Base-by-base conservation (phyloP, 1,140 invertebrate genomes). In the Panulirus ornatus region DNA sequence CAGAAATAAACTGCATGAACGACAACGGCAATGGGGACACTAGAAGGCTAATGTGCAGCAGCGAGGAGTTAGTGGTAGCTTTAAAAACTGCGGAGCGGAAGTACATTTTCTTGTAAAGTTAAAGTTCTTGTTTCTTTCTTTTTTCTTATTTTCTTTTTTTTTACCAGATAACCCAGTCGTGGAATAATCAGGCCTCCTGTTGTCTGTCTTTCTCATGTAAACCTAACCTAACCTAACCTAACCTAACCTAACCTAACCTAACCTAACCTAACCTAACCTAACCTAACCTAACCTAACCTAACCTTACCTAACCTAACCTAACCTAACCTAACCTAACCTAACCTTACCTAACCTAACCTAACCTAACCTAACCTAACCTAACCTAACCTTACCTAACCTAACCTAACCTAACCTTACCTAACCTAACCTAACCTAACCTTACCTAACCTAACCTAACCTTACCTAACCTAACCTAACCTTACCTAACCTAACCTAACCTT, bases 181-280 rank as follows among this genome's bases (percentile, higher is more conserved):
- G n/a, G n/a, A n/a, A n/a, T n/a, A n/a, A n/a, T n/a, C n/a, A n/a
- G n/a, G n/a, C n/a, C n/a, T n/a, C n/a, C n/a, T n/a, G n/a, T n/a
- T n/a, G n/a, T n/a, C n/a, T n/a, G n/a, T n/a, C n/a, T n/a, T n/a
- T n/a, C n/a, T n/a, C n/a, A n/a, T n/a, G n/a, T n/a, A n/a, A n/a
- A n/a, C n/a, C n/a, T n/a, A n/a, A n/a, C n/a, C n/a, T 11, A 58
- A 58, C 51, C 51, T 58, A 58, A 58, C 51, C 51, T 58, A 58
- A 58, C 51, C 51, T 58, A 58, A 58, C 51, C 51, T 58, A 58
- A 58, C 51, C 51, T 58, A 58, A 58, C 51, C 51, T 58, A 58
- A 58, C 51, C 51, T 58, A 58, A 58, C 51, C 51, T 58, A 58
- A 58, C 51, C 51, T 58, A 58, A 58, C 51, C 51, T 58, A 58